These are phyloP conservation scores for Caenorhabditis tropicalis DNA, from an alignment of 1,140 invertebrate species.

Conservation along the genomic window DNA sequence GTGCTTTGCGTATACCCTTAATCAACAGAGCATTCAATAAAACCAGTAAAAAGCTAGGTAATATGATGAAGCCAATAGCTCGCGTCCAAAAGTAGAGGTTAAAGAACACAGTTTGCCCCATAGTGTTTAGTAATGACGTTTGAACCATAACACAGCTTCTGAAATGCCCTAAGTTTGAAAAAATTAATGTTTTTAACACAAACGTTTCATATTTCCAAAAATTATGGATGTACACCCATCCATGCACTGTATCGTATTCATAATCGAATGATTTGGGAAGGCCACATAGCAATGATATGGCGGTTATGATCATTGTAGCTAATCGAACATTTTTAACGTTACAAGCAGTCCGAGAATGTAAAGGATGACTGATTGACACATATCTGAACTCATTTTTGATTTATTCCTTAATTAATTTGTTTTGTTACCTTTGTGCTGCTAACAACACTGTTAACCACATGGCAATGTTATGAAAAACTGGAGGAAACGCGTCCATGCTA, in stretches of 20 bases:
- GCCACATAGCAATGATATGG: slow-evolving; percentile 66
- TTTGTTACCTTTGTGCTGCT: slow-evolving; percentile 65
- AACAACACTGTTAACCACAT: slow-evolving; percentile 72
- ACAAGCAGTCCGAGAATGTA: slow-evolving; percentile 65
- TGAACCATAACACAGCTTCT: slow-evolving; percentile 62
- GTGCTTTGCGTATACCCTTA: slow-evolving; percentile 82
- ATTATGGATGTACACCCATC: slow-evolving; percentile 62
- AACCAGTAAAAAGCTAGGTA: slow-evolving; percentile 86
- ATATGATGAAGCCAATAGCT: slow-evolving; percentile 86
- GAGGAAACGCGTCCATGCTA: slow-evolving; percentile 69
- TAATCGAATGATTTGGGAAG: slow-evolving; percentile 69
- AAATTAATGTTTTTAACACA: not conserved
- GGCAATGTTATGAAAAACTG: slow-evolving; percentile 61
- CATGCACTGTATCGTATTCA: slow-evolving; percentile 66
- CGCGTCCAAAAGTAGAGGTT: slow-evolving; percentile 78
- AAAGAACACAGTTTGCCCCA: slow-evolving; percentile 69
- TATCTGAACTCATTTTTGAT: slow-evolving; percentile 57
- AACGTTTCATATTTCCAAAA: slow-evolving; percentile 63
- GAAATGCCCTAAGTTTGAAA: slow-evolving; percentile 17
- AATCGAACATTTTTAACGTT: slow-evolving; percentile 66
- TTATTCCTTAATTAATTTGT: not conserved
- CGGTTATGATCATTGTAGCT: slow-evolving; percentile 66
- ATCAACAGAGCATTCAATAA: slow-evolving; percentile 88
- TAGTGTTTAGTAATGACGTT: slow-evolving; percentile 58
- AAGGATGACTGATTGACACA: slow-evolving; percentile 69